Conservation (phyloP, 2,888 invertebrate genomes). For the Argyresthia albistria region DNA sequence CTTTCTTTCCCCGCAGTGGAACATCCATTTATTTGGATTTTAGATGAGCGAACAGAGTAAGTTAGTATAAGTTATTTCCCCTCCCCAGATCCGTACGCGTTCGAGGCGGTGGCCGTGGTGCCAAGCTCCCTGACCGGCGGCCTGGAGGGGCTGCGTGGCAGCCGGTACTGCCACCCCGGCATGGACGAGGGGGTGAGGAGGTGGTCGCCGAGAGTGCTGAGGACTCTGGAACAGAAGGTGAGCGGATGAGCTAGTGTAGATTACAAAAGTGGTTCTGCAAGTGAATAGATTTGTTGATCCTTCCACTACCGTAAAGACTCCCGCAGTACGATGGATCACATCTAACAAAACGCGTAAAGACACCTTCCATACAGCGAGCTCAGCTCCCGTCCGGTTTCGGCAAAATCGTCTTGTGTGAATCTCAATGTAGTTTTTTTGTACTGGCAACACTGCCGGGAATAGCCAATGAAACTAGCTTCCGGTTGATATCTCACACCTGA, state of each 20-base stretch:
- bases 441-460: no score
- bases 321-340: not conserved
- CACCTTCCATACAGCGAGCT: no score
- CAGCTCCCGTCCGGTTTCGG: no score
- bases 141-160: conserved; percentile 57
- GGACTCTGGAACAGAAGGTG: conserved; percentile 70
- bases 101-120: conserved; percentile 75
- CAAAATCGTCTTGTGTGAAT: no score
- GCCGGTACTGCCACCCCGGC: conserved; percentile 78
- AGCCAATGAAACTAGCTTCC: no score
- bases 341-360: not conserved
- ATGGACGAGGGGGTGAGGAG: conserved; percentile 61
- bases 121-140: conserved; percentile 52
- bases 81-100: conserved; percentile 58
- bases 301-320: not conserved
- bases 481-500: no score
- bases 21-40: no score
- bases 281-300: not conserved
- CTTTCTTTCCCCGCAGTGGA: no score
- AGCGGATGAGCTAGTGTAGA: not conserved
- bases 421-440: no score
- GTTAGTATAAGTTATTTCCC: no score
- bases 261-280: not conserved
- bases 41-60: no score
- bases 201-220: conserved; percentile 74